These are phyloP conservation scores for Mesoligia furuncula DNA, from an alignment of 2,888 invertebrate genomes.

Conservation along the genomic window DNA sequence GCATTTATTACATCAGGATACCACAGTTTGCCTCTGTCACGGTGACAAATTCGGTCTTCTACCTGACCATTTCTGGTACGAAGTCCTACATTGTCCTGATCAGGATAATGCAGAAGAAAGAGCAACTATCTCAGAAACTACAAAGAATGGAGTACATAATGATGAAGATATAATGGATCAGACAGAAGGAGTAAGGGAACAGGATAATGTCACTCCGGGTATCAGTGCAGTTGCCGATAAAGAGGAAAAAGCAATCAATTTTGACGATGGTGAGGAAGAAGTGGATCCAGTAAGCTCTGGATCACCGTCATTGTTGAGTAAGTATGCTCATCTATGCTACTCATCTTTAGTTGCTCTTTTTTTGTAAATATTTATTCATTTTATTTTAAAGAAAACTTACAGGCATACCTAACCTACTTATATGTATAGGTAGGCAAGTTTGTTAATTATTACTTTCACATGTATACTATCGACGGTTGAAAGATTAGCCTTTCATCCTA, in stretches of 20 bases:
- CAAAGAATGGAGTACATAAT: conserved; percentile 13
- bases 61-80: conserved; percentile 88
- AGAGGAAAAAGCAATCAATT: conserved; percentile 43
- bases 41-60: conserved; percentile 90
- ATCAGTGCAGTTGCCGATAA: background rate
- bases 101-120: conserved; percentile 30
- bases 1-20: conserved; percentile 79
- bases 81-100: conserved; percentile 73
- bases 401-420: too few relatives aligned
- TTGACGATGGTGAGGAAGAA: conserved; percentile 58
- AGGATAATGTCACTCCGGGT: conserved; percentile 2
- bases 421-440: background rate
- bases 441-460: background rate
- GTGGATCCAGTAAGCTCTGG: conserved; percentile 44
- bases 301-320: conserved; percentile 75
- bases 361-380: background rate
- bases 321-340: conserved; percentile 50
- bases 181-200: conserved; percentile 23
- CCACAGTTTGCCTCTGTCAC: conserved; percentile 75
- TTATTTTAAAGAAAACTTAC: background rate
- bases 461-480: too few relatives aligned
- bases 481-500: too few relatives aligned
- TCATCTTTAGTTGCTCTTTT: background rate
- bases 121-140: background rate
- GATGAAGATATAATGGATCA: conserved; percentile 7